A percentile compares a stretch with the other conserved stretches of the same genome.
Evolutionary conservation across 1,140 invertebrate species (phyloP).

Genomic region (Caenorhabditis briggsae): DNA sequence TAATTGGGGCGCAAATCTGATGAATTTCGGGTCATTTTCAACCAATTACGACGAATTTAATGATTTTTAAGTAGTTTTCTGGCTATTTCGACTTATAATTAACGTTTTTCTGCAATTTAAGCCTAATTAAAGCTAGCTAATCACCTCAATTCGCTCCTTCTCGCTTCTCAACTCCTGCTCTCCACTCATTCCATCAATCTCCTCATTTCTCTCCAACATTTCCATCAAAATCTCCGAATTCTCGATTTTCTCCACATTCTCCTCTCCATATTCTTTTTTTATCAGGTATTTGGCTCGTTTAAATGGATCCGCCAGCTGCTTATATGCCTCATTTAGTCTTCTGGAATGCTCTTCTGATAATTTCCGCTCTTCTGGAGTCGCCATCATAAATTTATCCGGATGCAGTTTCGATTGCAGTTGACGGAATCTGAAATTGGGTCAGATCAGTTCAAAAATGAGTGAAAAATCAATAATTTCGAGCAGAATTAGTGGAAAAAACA

Average conservation of each 20-base stretch:
- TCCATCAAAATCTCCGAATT: constrained; percentile 34
- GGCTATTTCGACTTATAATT: too few species aligned
- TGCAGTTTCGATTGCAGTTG: constrained; percentile 28
- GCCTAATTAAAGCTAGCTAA: background rate
- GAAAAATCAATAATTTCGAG: background rate
- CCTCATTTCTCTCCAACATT: constrained; percentile 35
- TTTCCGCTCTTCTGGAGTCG: background rate
- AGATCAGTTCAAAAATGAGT: too few species aligned
- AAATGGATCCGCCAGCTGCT: constrained; percentile 24
- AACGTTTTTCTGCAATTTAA: background rate
- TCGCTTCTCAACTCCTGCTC: background rate
- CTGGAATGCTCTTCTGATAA: constrained; percentile 32
- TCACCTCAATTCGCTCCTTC: constrained; percentile 1
- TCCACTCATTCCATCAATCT: constrained; percentile 12
- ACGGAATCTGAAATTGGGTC: background rate
- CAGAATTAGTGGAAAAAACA: background rate
- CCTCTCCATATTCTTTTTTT: constrained; percentile 27
- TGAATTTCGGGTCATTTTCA: too few species aligned
- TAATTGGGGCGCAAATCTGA: too few species aligned
- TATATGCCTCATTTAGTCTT: constrained; percentile 19
- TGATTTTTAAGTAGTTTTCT: too few species aligned
- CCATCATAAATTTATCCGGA: constrained; percentile 28
- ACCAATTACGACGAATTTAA: too few species aligned
- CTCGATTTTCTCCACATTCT: background rate
- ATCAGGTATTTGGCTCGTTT: constrained; percentile 42